These are phyloP conservation scores for Linyphia triangularis DNA, from an alignment of 2,888 invertebrate species.

Conservation along the genomic window DNA sequence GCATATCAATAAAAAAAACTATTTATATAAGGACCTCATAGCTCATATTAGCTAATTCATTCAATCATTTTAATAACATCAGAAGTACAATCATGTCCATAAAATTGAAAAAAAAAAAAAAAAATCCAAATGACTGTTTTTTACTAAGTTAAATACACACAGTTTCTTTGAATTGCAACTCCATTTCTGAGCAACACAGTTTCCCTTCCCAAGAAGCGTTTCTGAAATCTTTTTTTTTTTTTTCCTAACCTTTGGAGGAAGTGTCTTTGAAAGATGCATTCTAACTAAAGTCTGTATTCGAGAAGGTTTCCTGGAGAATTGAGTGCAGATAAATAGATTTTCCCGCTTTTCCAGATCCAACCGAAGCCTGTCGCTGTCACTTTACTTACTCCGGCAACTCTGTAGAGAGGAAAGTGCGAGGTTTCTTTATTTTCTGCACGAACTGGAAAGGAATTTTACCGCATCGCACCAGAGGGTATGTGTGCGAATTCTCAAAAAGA, in stretches of 20 bases:
- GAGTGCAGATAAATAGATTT: constrained; percentile 51
- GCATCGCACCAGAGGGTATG: neutral
- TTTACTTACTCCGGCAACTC: constrained; percentile 14
- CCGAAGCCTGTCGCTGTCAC: constrained; percentile 38
- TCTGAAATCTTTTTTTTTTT: constrained; percentile 22
- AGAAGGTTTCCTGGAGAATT: constrained; percentile 29
- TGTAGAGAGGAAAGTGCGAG: neutral
- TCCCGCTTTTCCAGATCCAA: neutral
- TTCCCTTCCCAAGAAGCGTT: constrained; percentile 7
- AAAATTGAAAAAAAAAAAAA: too few relatives aligned
- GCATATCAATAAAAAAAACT: too few relatives aligned
- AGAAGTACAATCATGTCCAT: too few relatives aligned
- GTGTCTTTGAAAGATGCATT: constrained; percentile 8
- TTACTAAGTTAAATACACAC: neutral
- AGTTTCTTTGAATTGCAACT: constrained; percentile 7
- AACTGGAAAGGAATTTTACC: neutral
- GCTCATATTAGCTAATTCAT: too few relatives aligned
- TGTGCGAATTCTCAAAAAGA: neutral
- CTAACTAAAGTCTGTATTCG: neutral
- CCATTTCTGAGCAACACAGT: constrained; percentile 3
- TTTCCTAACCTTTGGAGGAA: constrained; percentile 6
- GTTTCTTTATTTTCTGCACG: neutral
- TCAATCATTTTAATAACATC: too few relatives aligned
- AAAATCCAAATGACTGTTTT: neutral
- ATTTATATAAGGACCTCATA: too few relatives aligned